A percentile compares a stretch with the other conserved stretches of the same genome.
Evolutionary conservation across 2,888 invertebrate species (phyloP).

Genomic region (Mythimna vitellina): DNA sequence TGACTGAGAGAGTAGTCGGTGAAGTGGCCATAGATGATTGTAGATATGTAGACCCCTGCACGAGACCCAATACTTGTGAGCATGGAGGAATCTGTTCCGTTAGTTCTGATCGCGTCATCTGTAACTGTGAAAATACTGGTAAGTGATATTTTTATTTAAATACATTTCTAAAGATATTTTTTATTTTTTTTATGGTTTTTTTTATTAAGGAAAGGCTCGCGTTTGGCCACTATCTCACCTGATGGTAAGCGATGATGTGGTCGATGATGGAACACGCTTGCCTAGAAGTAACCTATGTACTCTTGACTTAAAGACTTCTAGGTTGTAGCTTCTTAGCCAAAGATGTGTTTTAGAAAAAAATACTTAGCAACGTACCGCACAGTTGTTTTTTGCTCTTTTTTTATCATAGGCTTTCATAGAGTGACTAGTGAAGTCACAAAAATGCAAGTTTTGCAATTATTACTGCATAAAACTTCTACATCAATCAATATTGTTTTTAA

Average conservation of each 20-base stretch:
- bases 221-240: no score
- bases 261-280: no score
- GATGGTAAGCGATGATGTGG: no score
- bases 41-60: slow-evolving; percentile 96
- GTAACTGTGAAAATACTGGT: slow-evolving; percentile 97
- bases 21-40: slow-evolving; percentile 97
- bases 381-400: background rate
- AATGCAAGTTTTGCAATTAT: background rate
- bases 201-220: no score
- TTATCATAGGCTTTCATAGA: background rate
- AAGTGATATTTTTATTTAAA: slow-evolving; percentile 30
- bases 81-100: slow-evolving; percentile 98
- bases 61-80: slow-evolving; percentile 97
- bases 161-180: no score
- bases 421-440: background rate
- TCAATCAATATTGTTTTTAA: background rate
- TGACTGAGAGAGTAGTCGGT: slow-evolving; percentile 95
- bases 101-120: slow-evolving; percentile 96
- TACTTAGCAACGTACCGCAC: background rate
- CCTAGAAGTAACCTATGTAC: no score
- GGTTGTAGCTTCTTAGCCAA: background rate
- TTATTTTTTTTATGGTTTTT: background rate
- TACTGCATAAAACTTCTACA: background rate
- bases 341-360: background rate
- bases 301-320: no score